These are phyloP conservation scores for Andinoacara biseriatus DNA, from an alignment of 2,113 vertebrate genomes.

Conservation along the genomic window DNA sequence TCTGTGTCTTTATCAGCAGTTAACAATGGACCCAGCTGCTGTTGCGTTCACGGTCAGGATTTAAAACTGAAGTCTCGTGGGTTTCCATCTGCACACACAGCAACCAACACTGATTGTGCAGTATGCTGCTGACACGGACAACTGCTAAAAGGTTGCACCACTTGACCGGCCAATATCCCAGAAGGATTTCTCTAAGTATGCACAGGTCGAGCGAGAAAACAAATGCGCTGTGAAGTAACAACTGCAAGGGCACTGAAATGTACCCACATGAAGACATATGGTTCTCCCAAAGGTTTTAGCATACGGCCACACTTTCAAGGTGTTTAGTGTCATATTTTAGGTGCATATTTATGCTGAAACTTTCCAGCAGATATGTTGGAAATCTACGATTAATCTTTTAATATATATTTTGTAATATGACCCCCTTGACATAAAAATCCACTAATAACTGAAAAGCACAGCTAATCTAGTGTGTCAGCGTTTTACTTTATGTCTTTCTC, in stretches of 20 bases:
- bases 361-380: not conserved
- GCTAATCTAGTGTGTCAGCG: slow-evolving; percentile 10
- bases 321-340: not conserved
- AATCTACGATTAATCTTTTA: slow-evolving; percentile 22
- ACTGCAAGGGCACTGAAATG: slow-evolving; percentile 17
- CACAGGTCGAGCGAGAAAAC: slow-evolving; percentile 21
- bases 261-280: slow-evolving; percentile 10
- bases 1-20: slow-evolving; percentile 57
- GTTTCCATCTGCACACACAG: slow-evolving; percentile 66
- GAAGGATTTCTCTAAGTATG: slow-evolving; percentile 47
- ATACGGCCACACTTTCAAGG: not conserved
- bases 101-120: slow-evolving; percentile 41
- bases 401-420: slow-evolving; percentile 1
- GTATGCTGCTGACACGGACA: slow-evolving; percentile 66
- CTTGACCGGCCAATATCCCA: slow-evolving; percentile 42
- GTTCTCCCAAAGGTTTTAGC: slow-evolving; percentile 1
- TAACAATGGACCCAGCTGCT: slow-evolving; percentile 50
- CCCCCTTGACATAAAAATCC: not conserved
- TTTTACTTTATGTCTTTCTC: slow-evolving; percentile 4
- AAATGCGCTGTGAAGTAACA: slow-evolving; percentile 28
- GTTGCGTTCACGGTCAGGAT: slow-evolving; percentile 53
- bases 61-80: slow-evolving; percentile 43
- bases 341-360: not conserved
- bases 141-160: slow-evolving; percentile 51
- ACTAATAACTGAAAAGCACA: not conserved